Evolutionary conservation across 2,888 invertebrate species (phyloP).

Genomic region (Erebia aethiops): DNA sequence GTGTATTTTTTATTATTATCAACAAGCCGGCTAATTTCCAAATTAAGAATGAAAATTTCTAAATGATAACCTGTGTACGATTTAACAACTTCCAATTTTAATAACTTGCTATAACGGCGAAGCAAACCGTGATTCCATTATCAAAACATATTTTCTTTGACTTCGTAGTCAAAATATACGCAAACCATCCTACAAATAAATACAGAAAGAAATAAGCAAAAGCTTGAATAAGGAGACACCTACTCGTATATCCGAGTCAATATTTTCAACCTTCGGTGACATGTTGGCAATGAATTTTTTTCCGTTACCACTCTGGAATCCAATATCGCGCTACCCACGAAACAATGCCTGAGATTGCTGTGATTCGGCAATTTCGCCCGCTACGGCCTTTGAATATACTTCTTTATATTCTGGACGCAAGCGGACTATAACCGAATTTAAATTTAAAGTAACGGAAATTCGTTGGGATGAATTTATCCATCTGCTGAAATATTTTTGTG

Average conservation of each 20-base stretch:
- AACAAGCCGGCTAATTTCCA: no score
- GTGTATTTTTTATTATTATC: no score
- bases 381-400: slow-evolving; percentile 56
- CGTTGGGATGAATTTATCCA: background rate
- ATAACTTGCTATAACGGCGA: no score
- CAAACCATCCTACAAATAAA: no score
- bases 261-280: slow-evolving; percentile 21
- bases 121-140: no score
- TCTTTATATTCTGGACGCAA: slow-evolving; percentile 51
- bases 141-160: no score
- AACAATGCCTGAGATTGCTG: slow-evolving; percentile 50
- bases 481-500: background rate
- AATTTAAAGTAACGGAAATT: slow-evolving; percentile 42
- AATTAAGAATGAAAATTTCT: no score
- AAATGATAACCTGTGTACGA: no score
- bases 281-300: slow-evolving; percentile 26
- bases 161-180: no score
- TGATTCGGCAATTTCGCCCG: slow-evolving; percentile 65
- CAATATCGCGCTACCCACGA: slow-evolving; percentile 47
- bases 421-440: slow-evolving; percentile 42
- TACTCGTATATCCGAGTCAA: slow-evolving; percentile 3
- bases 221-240: no score
- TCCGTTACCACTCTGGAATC: slow-evolving; percentile 35
- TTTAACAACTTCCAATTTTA: no score
- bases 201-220: no score